Evolutionary conservation across 2,888 invertebrate species (phyloP).

Genomic region (Drosophila neutralis): DNA sequence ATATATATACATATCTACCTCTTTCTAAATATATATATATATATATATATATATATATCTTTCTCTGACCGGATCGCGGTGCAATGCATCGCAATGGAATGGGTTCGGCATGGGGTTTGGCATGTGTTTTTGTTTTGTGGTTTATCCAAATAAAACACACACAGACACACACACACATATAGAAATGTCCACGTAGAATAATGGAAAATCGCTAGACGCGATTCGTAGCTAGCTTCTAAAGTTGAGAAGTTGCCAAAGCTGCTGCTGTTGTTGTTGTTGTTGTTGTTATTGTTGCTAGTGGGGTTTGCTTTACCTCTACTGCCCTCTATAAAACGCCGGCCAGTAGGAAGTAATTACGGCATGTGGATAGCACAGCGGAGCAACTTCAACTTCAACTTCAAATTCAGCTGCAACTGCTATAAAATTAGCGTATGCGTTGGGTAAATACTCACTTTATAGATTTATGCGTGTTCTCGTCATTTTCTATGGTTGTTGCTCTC

Average conservation of each 20-base stretch:
- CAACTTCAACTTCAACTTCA: conserved; percentile 19
- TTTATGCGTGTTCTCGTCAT: conserved; percentile 55
- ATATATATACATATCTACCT: conserved; percentile 3
- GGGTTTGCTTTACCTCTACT: conserved; percentile 23
- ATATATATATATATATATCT: background rate
- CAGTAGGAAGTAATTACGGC: conserved; percentile 54
- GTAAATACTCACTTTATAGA: conserved; percentile 61
- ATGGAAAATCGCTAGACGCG: conserved; percentile 32
- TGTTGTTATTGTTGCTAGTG: background rate
- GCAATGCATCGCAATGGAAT: conserved; percentile 9
- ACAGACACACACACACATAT: background rate
- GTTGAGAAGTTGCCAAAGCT: background rate
- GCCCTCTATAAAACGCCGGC: conserved; percentile 34
- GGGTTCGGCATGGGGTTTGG: conserved; percentile 13
- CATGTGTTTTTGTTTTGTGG: conserved; percentile 17
- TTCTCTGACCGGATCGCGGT: conserved; percentile 15
- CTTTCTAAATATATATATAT: conserved; percentile 4
- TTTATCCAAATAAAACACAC: conserved; percentile 37
- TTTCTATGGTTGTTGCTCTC: background rate
- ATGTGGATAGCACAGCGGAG: conserved; percentile 24
- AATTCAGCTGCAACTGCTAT: conserved; percentile 16
- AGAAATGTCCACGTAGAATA: conserved; percentile 18
- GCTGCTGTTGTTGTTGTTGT: background rate
- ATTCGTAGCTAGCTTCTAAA: background rate
- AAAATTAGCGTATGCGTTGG: conserved; percentile 55